phyloP scores from a whole-genome alignment of 2,113 vertebrate species.

The Cephalopterus ornatus region DNA sequence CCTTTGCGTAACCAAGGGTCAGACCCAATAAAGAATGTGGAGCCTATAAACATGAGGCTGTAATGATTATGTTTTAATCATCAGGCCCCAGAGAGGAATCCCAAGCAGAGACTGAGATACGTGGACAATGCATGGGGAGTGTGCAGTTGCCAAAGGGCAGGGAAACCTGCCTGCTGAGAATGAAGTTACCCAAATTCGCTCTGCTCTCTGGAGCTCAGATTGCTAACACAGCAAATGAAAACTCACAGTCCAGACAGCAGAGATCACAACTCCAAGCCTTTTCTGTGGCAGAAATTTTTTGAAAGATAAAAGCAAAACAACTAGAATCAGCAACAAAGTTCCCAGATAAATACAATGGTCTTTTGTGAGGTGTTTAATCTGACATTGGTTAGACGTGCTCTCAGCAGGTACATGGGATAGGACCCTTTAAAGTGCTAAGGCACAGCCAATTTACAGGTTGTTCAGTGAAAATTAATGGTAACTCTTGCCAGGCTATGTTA shows the following conservation, averaged over 20 bases:
- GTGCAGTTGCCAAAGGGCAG: fast-evolving
- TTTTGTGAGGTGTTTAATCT: neutral
- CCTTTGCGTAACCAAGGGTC: neutral
- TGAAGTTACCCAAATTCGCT: neutral
- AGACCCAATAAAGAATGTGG: neutral
- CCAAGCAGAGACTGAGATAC: neutral
- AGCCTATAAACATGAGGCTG: neutral
- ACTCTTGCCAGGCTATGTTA: neutral
- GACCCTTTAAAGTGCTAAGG: neutral
- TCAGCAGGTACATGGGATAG: neutral
- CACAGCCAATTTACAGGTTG: neutral
- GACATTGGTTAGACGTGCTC: fast-evolving
- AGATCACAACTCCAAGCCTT: neutral
- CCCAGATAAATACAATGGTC: neutral
- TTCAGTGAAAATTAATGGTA: neutral
- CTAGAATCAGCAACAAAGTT: neutral
- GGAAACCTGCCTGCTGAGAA: neutral
- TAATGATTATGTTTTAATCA: neutral
- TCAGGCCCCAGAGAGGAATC: neutral
- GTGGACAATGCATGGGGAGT: neutral
- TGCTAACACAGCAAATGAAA: neutral
- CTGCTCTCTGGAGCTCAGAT: neutral
- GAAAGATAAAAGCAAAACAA: neutral
- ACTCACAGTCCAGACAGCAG: neutral
- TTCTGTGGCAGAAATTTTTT: neutral